Conservation (phyloP, 1,140 invertebrate species). For the Semibalanus balanoides region DNA sequence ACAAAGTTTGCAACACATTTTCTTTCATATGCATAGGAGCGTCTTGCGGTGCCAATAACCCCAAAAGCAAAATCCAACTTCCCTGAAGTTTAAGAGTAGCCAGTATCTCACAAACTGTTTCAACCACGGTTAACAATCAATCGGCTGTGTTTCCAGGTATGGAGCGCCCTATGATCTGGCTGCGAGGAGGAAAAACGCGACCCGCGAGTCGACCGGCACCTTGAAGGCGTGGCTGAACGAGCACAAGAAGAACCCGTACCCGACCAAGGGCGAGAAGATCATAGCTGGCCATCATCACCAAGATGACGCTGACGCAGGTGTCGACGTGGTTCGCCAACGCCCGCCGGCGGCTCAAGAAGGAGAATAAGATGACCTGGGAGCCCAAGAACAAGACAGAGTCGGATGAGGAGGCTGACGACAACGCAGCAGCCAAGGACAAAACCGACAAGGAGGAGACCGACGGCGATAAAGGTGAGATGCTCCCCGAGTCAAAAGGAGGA, state of each 20-base stretch:
- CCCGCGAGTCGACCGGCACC: constrained; percentile 24
- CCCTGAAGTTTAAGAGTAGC: too few species aligned
- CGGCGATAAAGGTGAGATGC: constrained; percentile 20
- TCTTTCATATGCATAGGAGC: too few species aligned
- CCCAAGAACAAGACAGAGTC: constrained; percentile 38
- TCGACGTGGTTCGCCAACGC: constrained; percentile 51
- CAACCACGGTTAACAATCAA: too few species aligned
- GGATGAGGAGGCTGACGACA: constrained; percentile 50
- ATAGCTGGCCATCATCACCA: constrained; percentile 28
- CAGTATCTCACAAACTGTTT: too few species aligned
- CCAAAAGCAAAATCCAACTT: too few species aligned
- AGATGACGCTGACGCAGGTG: constrained; percentile 28
- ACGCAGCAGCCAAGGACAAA: constrained; percentile 25
- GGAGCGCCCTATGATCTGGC: constrained; percentile 33
- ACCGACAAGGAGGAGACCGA: constrained; percentile 24
- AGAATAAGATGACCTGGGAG: constrained; percentile 53
- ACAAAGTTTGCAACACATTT: too few species aligned
- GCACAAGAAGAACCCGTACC: constrained; percentile 29
- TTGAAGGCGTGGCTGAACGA: constrained; percentile 29
- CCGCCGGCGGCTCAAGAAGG: constrained; percentile 44
- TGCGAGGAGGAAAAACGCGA: constrained; percentile 24
- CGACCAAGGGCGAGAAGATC: constrained; percentile 28
- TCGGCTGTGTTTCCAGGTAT: constrained; percentile 21
- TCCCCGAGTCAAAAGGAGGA: too few species aligned
- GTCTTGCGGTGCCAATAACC: too few species aligned